Evolutionary conservation across 2,113 vertebrate species (phyloP).

Genomic region (Hucho hucho): DNA sequence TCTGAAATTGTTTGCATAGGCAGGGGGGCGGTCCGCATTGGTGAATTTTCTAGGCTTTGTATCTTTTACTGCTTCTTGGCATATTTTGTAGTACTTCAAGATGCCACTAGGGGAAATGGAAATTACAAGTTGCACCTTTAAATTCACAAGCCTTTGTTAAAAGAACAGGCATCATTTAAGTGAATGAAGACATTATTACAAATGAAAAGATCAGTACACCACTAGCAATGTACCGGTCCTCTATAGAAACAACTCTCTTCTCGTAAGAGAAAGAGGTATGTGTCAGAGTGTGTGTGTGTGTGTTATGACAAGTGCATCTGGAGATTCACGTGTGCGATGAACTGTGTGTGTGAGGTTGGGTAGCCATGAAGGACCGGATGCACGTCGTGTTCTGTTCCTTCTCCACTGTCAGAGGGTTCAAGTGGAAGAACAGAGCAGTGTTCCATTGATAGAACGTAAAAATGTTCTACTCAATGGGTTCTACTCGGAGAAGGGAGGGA

Average conservation of each 20-base stretch:
- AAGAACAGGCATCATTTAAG: background rate
- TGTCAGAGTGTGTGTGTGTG: constrained; percentile 7
- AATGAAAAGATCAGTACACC: background rate
- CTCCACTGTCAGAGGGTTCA: background rate
- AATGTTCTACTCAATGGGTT: too few species aligned
- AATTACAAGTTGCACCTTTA: background rate
- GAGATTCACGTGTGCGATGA: constrained; percentile 26
- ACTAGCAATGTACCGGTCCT: background rate
- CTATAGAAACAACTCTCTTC: too few species aligned
- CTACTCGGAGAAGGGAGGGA: constrained; percentile 91
- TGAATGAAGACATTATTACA: background rate
- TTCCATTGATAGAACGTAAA: too few species aligned
- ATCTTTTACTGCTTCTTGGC: background rate
- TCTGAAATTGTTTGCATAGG: background rate
- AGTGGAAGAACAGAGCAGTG: background rate
- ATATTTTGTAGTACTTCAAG: background rate
- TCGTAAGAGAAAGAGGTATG: constrained; percentile 14
- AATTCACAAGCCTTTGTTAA: too few species aligned
- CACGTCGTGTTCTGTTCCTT: constrained; percentile 9
- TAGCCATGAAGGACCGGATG: background rate
- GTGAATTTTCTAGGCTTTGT: background rate
- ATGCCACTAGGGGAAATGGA: background rate
- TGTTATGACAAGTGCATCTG: constrained; percentile 27
- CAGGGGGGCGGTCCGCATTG: background rate
- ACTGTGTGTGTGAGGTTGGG: constrained; percentile 4